phyloP scores from a whole-genome alignment of 2,113 vertebrate species.

The Psammodynastes pulverulentus region DNA sequence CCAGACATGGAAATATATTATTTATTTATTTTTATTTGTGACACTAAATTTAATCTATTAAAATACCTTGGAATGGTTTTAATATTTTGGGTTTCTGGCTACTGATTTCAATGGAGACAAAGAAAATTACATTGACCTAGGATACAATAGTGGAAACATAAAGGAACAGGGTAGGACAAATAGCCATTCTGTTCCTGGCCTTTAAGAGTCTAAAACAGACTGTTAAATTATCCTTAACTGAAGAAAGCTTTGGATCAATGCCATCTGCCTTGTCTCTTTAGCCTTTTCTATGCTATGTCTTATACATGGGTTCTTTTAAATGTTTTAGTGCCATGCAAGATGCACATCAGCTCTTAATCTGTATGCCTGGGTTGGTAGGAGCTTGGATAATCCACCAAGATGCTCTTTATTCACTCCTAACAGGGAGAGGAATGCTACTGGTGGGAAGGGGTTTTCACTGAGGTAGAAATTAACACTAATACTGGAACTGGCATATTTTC shows the following conservation, averaged over 20 bases:
- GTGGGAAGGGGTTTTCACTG: not conserved
- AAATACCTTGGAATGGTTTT: not conserved
- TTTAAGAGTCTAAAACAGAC: not conserved
- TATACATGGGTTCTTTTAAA: not conserved
- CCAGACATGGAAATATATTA: not conserved
- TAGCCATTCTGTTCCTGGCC: not conserved
- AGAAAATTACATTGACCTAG: not conserved
- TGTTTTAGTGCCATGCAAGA: slow-evolving; percentile 28
- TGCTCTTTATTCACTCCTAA: not conserved
- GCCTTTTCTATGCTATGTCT: slow-evolving; percentile 13
- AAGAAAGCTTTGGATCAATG: not conserved
- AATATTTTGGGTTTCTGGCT: not conserved
- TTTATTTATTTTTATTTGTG: not conserved
- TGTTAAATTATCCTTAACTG: slow-evolving; percentile 1
- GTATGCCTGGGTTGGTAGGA: not conserved
- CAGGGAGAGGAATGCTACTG: not conserved
- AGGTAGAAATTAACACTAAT: not conserved
- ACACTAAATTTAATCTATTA: not conserved
- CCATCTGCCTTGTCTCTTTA: not conserved
- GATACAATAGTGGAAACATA: not conserved
- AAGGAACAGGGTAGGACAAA: not conserved
- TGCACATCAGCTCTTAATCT: not conserved
- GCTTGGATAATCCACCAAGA: not conserved
- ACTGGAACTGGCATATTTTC: not conserved
- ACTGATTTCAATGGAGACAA: not conserved